Percentiles rank a stretch among this genome's conserved stretches.
Evolutionary conservation across 1,140 invertebrate genomes (phyloP).

Genomic region (Heliconius himera): DNA sequence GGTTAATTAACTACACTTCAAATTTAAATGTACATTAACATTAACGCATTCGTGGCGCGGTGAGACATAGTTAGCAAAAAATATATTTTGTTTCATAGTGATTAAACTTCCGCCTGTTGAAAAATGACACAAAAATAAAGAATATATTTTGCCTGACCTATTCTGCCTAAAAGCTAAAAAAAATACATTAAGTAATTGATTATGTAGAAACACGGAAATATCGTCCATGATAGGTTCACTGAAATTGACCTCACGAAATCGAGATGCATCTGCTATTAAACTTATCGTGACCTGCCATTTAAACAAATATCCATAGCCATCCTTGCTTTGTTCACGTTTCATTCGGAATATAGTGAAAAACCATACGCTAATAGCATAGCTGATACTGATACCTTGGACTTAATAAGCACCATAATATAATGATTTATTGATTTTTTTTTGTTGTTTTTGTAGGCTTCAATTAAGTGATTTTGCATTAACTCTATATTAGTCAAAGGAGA

Average conservation of each 20-base stretch:
- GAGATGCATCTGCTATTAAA: conserved; percentile 38
- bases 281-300: conserved; percentile 37
- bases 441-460: not conserved
- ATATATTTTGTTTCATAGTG: too few relatives aligned
- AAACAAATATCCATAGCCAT: conserved; percentile 17
- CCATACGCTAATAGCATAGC: not conserved
- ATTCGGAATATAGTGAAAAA: conserved; percentile 19
- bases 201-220: conserved; percentile 22
- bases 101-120: too few relatives aligned
- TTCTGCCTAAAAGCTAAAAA: not conserved
- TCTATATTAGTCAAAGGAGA: too few relatives aligned
- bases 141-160: too few relatives aligned
- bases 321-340: conserved; percentile 19
- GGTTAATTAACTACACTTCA: too few relatives aligned
- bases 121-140: too few relatives aligned
- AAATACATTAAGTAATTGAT: not conserved
- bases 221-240: conserved; percentile 30
- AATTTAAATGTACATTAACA: too few relatives aligned
- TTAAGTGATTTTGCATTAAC: too few relatives aligned
- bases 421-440: not conserved
- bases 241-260: conserved; percentile 39
- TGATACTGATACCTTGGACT: not conserved
- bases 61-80: too few relatives aligned
- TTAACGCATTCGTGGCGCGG: too few relatives aligned
- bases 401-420: not conserved